phyloP scores from a whole-genome alignment of 2,797 vertebrate species.

The Pyrrhura leucotis region DNA sequence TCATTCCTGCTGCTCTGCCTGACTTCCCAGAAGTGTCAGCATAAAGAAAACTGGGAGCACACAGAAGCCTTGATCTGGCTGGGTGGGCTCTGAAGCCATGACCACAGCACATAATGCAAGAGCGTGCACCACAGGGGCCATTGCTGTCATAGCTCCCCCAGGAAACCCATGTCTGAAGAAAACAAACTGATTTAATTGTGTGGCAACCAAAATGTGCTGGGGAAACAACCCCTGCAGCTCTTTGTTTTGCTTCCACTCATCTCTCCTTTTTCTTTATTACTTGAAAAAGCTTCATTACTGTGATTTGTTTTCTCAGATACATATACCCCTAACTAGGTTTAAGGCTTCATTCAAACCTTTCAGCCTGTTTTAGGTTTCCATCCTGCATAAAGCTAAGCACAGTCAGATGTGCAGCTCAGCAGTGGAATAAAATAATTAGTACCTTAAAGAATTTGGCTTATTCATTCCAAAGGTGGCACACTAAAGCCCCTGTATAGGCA shows the following conservation, averaged over 20 bases:
- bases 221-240: slow-evolving; percentile 34
- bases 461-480: background rate
- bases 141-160: background rate
- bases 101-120: slow-evolving; percentile 11
- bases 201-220: background rate
- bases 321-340: background rate
- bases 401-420: background rate
- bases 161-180: background rate
- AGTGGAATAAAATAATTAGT: background rate
- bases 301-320: background rate
- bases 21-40: background rate
- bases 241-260: background rate
- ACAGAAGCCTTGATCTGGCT: slow-evolving; percentile 15
- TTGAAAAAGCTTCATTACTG: background rate
- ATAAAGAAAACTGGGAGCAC: slow-evolving; percentile 20
- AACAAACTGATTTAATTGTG: slow-evolving; percentile 45
- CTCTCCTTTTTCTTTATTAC: background rate
- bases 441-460: background rate
- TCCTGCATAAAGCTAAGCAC: background rate
- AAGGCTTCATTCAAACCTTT: background rate
- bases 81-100: slow-evolving; percentile 37
- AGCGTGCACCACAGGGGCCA: background rate
- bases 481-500: background rate
- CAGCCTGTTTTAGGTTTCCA: background rate
- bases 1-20: background rate